phyloP scores from a whole-genome alignment of 2,888 invertebrate species.

The Lottia scabra region DNA sequence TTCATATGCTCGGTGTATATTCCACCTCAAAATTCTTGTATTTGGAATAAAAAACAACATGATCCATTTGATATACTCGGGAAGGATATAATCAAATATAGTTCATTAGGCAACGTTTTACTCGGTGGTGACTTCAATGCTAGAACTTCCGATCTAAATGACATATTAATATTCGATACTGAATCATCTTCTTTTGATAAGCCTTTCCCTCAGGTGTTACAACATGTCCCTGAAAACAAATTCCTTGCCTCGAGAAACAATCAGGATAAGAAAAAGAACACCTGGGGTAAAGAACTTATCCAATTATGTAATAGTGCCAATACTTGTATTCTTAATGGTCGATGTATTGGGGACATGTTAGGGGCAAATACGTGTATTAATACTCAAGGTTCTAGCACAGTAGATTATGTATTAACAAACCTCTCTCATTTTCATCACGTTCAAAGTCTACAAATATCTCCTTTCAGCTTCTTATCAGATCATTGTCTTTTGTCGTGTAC shows the following conservation, averaged over 20 bases:
- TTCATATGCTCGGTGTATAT: slow-evolving; percentile 16
- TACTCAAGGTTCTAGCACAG: slow-evolving; percentile 11
- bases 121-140: slow-evolving; percentile 16
- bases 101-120: slow-evolving; percentile 5
- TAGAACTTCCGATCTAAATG: slow-evolving; percentile 2
- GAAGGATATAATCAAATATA: slow-evolving; percentile 5
- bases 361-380: slow-evolving; percentile 18
- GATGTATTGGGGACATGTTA: slow-evolving; percentile 16
- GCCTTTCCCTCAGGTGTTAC: not conserved
- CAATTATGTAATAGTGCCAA: slow-evolving; percentile 18
- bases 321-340: slow-evolving; percentile 20
- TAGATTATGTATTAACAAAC: slow-evolving; percentile 8
- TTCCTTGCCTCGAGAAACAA: not conserved
- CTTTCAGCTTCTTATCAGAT: not conserved
- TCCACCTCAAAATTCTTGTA: slow-evolving; percentile 10
- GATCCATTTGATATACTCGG: slow-evolving; percentile 6
- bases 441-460: not conserved
- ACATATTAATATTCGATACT: not conserved
- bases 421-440: not conserved
- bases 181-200: not conserved
- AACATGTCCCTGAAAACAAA: not conserved
- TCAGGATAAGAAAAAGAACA: slow-evolving; percentile 8
- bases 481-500: not conserved
- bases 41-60: slow-evolving; percentile 7
- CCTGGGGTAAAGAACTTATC: slow-evolving; percentile 15